These are phyloP conservation scores for Stomatorhinus walkeri DNA, from an alignment of 2,797 vertebrate genomes.

Conservation along the genomic window DNA sequence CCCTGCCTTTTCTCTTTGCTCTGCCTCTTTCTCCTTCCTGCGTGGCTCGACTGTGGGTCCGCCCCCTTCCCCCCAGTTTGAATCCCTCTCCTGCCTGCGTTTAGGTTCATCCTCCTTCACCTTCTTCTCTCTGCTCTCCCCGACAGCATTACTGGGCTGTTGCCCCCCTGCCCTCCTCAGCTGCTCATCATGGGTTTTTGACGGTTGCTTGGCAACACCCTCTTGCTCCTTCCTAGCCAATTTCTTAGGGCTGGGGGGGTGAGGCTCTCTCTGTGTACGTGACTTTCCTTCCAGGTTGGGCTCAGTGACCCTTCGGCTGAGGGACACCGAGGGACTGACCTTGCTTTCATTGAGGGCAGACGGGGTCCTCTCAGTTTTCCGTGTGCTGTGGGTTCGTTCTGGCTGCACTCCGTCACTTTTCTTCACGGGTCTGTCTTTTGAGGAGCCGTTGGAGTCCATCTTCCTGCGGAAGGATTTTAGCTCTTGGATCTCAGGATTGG, in stretches of 20 bases:
- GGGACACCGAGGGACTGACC: conserved; percentile 26
- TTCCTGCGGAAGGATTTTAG: conserved; percentile 43
- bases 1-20: conserved; percentile 46
- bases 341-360: conserved; percentile 27
- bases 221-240: conserved; percentile 49
- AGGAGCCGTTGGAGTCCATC: conserved; percentile 36
- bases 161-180: conserved; percentile 44
- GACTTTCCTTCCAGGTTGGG: conserved; percentile 36
- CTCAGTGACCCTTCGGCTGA: conserved; percentile 49
- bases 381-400: conserved; percentile 34
- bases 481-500: conserved; percentile 47
- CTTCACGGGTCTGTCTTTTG: conserved; percentile 50
- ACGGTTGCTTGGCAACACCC: conserved; percentile 18
- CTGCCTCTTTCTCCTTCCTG: conserved; percentile 48
- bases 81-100: conserved; percentile 53
- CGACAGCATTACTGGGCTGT: conserved; percentile 25
- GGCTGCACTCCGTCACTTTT: conserved; percentile 24
- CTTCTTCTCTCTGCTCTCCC: conserved; percentile 49
- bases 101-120: conserved; percentile 43
- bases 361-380: conserved; percentile 37
- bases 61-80: conserved; percentile 37
- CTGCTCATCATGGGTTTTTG: conserved; percentile 42
- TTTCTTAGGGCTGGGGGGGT: conserved; percentile 68
- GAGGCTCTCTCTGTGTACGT: conserved; percentile 39
- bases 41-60: conserved; percentile 42